Base-by-base conservation (phyloP, 2,113 vertebrate genomes). In the Lanius collurio region DNA sequence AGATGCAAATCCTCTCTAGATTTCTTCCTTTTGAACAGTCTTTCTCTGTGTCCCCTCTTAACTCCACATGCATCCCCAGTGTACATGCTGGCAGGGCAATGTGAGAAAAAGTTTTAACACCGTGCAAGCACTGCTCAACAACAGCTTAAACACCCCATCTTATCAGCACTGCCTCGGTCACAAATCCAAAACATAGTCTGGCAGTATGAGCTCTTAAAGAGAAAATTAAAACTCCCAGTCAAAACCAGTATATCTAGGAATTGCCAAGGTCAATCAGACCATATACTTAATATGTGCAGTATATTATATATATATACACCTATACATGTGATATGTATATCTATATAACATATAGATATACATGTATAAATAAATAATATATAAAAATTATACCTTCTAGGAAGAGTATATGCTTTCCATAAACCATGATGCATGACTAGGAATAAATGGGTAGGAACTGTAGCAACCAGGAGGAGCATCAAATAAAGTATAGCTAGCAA, bases 401-500 rank as follows among this genome's bases (percentile, higher is more conserved):
- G 46, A 52, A 59, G 22, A 49, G 1, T 26, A 22, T 39, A 30
- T 47, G 21, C 4, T 84, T 80, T 73, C 44, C 30, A 33, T 56
- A 42, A 53, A 57, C 4, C 3, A 10, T 31, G n/a, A 35, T 31
- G 13, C 76, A 68, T 64, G 31, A 30, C 28, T 67, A 49, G 20
- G 41, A 59, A 42, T 81, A 55, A 80, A 60, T 31, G 12, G 37
- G 9, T 52, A 70, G 20, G 9, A 75, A 60, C 7, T 53, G 8
- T 33, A 23, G 13, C 13, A 78, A 19, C 0, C 0, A 7, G 19
- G 18, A 21, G 46, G 1, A 2, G 1, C 15, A 76, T 55, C 28
- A 73, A 68, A 87, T 52, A 18, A 81, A 6, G 27, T 49, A 37
- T 22, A 53, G 9, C 24, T 62, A 70, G 14, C 4, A 37, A 69